Evolutionary conservation across 2,888 invertebrate genomes (phyloP), one percentile per base, ranked within the genome.

Genomic region (Campoplex nolae): DNA sequence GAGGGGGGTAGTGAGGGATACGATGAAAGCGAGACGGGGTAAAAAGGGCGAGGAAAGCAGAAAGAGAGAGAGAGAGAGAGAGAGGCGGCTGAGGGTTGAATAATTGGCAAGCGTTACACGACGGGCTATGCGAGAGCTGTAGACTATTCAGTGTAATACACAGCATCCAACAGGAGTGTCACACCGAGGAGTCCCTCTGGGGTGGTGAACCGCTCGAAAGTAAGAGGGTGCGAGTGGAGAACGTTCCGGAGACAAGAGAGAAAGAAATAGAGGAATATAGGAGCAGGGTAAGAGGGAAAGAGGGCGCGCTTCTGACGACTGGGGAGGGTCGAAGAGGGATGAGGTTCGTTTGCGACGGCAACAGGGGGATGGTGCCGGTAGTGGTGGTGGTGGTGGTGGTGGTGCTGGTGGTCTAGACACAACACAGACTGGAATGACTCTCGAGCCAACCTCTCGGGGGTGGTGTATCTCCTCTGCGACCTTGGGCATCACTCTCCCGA

Each of bases 351-450:
- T 84, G 87, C 84, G 84, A 84, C 84, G 70, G 82, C 86, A 77
- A 76, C 83, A 71, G 54, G 48, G 84, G 84, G 84, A 75, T 62
- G 62, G 13, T 62, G 62, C 11, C 62, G 32, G 62, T 88, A 67
- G 23, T 23, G 23, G 23, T 23, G 23, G 23, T 23, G 23, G 62
- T 88, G 70, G 77, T 67, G 77, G 88, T 45, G 85, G 88, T 83
- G 85, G 87, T 87, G 89, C 86, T 88, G 90, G 89, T 89, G 90
- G 93, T 92, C 93, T 93, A 93, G 93, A 92, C 93, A 90, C 91
- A 93, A 93, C 92, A 92, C 92, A 93, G 93, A 92, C 92, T 89
- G 88, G 90, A 90, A 85, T 76, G 87, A 84, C 74, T 74, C 80
- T 74, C 84, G 82, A 75, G 82, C 56, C 70, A 70, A 65, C 82